These are phyloP conservation scores for Austrofundulus limnaeus DNA, from an alignment of 2,113 vertebrate genomes.

Conservation along the genomic window DNA sequence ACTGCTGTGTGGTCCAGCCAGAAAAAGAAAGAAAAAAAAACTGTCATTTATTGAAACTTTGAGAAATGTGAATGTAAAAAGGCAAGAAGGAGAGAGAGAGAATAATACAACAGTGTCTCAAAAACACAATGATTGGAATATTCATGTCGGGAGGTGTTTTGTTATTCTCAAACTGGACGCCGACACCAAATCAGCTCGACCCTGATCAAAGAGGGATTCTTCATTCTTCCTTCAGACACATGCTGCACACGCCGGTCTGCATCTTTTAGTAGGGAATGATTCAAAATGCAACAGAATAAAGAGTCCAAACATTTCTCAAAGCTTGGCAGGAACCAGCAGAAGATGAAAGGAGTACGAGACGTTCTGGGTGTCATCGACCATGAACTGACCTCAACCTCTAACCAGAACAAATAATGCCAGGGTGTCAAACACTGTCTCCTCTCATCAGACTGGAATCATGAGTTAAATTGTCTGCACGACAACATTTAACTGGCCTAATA, in stretches of 20 bases:
- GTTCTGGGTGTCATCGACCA: neutral
- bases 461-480: neutral
- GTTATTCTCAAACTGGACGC: neutral
- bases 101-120: neutral
- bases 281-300: neutral
- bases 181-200: constrained; percentile 2
- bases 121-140: neutral
- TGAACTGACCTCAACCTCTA: neutral
- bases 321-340: neutral
- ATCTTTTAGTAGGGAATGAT: neutral
- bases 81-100: neutral
- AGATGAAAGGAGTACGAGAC: neutral
- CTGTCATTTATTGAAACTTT: neutral
- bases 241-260: too few relatives aligned
- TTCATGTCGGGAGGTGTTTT: neutral
- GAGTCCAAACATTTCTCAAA: neutral
- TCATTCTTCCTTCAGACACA: neutral
- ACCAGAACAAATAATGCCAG: neutral
- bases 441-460: neutral
- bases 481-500: too few relatives aligned
- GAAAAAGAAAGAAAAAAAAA: neutral
- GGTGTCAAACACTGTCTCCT: too few relatives aligned
- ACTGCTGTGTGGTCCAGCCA: neutral
- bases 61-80: neutral
- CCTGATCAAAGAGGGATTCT: neutral